Evolutionary conservation across 2,797 vertebrate genomes (phyloP).

Genomic region (Buphagus erythrorhynchus): DNA sequence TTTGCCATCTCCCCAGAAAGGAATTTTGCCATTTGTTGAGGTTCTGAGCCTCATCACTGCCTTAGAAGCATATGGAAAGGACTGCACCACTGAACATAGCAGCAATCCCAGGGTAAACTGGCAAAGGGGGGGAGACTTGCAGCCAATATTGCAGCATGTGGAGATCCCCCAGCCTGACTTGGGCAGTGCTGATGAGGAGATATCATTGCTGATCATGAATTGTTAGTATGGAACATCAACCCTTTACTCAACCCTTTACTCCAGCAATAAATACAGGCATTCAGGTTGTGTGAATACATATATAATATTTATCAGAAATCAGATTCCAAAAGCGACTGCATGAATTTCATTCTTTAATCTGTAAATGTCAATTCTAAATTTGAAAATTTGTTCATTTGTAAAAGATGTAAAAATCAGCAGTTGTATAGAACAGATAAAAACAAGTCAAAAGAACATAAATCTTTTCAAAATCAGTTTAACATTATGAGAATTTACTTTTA

Average conservation of each 20-base stretch:
- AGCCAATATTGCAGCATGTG: fast-evolving
- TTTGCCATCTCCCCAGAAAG: not conserved
- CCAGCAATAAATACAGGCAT: not conserved
- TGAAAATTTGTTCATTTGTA: not conserved
- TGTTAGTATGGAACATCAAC: not conserved
- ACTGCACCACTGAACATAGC: not conserved
- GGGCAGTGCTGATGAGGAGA: not conserved
- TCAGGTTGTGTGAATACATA: not conserved
- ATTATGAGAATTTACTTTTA: not conserved
- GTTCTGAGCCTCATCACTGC: not conserved
- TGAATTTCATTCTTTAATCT: not conserved
- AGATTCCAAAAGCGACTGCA: not conserved
- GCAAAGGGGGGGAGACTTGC: not conserved
- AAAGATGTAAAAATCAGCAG: not conserved
- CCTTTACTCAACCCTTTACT: not conserved
- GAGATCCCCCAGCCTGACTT: not conserved
- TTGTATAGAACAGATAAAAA: not conserved
- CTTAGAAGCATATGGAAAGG: not conserved
- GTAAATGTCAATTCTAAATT: not conserved
- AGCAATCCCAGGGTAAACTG: fast-evolving
- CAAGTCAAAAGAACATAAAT: not conserved
- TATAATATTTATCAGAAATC: not conserved
- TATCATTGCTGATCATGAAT: not conserved
- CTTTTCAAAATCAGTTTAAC: not conserved
- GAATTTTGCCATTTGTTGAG: not conserved